Conservation (phyloP, 2,113 vertebrate genomes). For the Sula dactylatra region DNA sequence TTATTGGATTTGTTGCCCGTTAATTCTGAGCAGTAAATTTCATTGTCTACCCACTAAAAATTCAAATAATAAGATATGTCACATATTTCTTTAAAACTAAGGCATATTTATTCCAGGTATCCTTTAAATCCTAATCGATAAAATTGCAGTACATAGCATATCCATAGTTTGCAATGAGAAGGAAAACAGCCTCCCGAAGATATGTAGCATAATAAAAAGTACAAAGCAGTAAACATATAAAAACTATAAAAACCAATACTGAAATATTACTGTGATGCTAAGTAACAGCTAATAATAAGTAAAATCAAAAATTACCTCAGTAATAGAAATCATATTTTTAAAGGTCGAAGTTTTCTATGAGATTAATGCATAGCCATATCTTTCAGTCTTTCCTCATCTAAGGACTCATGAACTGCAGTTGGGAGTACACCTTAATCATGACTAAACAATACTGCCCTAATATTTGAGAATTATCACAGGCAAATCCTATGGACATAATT, state of each 20-base stretch:
- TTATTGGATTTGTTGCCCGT: background rate
- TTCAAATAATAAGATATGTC: background rate
- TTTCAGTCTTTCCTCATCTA: background rate
- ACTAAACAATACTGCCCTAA: background rate
- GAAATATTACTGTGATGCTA: background rate
- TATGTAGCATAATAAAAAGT: background rate
- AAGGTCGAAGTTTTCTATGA: background rate
- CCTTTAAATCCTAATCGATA: background rate
- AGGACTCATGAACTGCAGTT: background rate
- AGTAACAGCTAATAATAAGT: background rate
- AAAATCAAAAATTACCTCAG: background rate
- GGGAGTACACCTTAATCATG: background rate
- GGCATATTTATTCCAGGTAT: background rate
- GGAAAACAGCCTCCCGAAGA: background rate
- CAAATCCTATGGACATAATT: background rate
- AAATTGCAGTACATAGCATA: background rate
- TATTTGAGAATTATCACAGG: background rate
- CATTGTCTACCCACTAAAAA: background rate
- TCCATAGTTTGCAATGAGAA: background rate
- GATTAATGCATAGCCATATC: background rate
- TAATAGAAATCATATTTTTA: background rate
- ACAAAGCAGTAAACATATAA: background rate
- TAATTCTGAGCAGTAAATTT: background rate
- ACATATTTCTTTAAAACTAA: background rate
- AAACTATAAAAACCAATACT: background rate